phyloP scores from a whole-genome alignment of 2,888 invertebrate genomes.

The Aphrophora alni region DNA sequence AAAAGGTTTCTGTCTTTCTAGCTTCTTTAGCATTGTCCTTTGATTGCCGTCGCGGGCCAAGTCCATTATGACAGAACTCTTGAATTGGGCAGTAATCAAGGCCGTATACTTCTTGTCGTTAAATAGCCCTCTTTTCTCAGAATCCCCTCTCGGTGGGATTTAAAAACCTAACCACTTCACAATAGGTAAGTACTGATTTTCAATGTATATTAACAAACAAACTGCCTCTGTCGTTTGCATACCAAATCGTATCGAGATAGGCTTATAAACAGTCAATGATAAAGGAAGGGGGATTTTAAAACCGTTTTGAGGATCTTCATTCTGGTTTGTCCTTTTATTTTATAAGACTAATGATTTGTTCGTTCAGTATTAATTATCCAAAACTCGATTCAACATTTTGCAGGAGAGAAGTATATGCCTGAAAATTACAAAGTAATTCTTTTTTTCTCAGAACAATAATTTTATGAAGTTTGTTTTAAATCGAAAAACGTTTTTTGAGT shows the following conservation, averaged over 20 bases:
- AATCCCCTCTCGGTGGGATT: background rate
- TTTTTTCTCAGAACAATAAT: no score
- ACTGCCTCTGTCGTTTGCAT: background rate
- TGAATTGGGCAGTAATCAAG: background rate
- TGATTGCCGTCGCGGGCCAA: constrained; percentile 9
- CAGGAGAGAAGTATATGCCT: no score
- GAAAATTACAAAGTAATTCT: no score
- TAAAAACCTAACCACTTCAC: background rate
- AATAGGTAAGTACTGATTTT: background rate
- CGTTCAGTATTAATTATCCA: no score
- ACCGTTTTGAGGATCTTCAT: background rate
- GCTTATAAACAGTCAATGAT: background rate
- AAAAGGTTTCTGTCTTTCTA: constrained; percentile 1
- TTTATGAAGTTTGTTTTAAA: no score
- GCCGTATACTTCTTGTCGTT: background rate
- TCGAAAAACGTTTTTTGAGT: no score
- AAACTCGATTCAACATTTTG: no score
- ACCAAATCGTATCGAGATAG: background rate
- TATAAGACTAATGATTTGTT: background rate
- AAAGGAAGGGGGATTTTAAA: background rate
- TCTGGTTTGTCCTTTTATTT: background rate
- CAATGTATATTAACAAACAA: background rate
- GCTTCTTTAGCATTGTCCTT: background rate
- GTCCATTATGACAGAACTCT: background rate
- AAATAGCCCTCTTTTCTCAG: background rate